phyloP scores from a whole-genome alignment of 2,113 vertebrate genomes.

The Peromyscus polionotus region DNA sequence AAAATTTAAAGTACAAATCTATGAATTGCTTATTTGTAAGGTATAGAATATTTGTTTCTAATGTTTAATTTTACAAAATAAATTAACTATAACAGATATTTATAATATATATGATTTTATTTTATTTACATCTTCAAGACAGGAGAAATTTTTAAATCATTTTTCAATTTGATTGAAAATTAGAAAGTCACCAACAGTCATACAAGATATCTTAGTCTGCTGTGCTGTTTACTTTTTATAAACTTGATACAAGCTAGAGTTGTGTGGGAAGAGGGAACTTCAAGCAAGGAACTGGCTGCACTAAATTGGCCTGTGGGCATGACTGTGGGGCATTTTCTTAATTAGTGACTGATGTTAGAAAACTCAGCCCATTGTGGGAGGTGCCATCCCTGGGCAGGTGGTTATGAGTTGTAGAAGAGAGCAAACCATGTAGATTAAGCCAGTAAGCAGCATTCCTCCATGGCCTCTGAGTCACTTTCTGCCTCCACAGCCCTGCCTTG shows the following conservation, averaged over 20 bases:
- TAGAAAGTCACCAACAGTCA: background rate
- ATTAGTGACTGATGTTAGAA: background rate
- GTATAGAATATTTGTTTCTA: background rate
- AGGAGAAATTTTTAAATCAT: background rate
- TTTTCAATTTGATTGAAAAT: slow-evolving; percentile 11
- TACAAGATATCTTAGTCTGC: background rate
- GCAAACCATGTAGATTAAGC: background rate
- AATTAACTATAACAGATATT: background rate
- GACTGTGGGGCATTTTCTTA: background rate
- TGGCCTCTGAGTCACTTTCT: background rate
- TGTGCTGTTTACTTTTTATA: background rate
- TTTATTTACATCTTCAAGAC: background rate
- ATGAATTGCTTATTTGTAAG: background rate
- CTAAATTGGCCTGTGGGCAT: background rate
- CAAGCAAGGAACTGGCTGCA: background rate
- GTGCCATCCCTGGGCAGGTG: background rate
- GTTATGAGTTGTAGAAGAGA: background rate
- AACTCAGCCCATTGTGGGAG: background rate
- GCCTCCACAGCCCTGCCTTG: background rate
- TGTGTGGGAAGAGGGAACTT: no score
- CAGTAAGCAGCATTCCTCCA: background rate
- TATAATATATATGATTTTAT: background rate
- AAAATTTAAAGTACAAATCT: background rate
- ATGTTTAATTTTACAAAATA: background rate
- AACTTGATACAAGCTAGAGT: background rate